phyloP scores from a whole-genome alignment of 1,140 invertebrate species.

The Dufourea novaeangliae region DNA sequence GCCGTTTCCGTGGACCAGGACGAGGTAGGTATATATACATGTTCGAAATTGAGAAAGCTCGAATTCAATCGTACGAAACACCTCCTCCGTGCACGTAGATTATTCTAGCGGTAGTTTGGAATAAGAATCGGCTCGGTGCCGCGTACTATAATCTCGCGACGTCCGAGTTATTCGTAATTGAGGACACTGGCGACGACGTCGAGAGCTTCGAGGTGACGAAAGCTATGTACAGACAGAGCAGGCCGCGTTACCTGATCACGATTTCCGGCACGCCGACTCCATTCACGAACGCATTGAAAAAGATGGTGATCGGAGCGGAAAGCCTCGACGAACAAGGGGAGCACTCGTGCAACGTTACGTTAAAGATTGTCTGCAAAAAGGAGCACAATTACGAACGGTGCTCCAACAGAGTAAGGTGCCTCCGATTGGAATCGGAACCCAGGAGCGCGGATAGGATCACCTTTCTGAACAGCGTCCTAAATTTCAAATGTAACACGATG shows the following conservation, averaged over 20 bases:
- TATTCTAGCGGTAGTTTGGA: constrained; percentile 54
- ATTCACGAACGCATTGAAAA: constrained; percentile 80
- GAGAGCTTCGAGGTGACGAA: constrained; percentile 78
- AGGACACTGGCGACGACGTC: constrained; percentile 73
- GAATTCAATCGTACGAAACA: not conserved
- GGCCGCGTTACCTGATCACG: constrained; percentile 83
- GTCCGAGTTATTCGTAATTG: constrained; percentile 81
- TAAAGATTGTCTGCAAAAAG: constrained; percentile 82
- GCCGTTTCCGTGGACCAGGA: constrained; percentile 20
- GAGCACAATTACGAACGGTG: constrained; percentile 82
- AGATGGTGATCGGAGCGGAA: constrained; percentile 57
- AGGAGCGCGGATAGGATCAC: constrained; percentile 83
- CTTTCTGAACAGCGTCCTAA: constrained; percentile 86
- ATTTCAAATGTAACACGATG: constrained; percentile 85
- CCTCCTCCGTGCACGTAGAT: constrained; percentile 33
- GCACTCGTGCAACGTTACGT: constrained; percentile 68
- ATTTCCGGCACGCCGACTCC: constrained; percentile 80
- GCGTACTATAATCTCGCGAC: constrained; percentile 87
- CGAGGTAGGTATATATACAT: constrained; percentile 40
- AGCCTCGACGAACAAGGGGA: constrained; percentile 57
- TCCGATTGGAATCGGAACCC: constrained; percentile 85
- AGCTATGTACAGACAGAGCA: constrained; percentile 84
- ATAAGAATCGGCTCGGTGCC: constrained; percentile 66
- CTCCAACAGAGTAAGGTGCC: constrained; percentile 80
- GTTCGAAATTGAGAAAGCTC: not conserved